Percentiles rank a stretch among this genome's conserved stretches.
Conservation (phyloP, 2,113 vertebrate genomes). For the Melanotaenia duboulayi region DNA sequence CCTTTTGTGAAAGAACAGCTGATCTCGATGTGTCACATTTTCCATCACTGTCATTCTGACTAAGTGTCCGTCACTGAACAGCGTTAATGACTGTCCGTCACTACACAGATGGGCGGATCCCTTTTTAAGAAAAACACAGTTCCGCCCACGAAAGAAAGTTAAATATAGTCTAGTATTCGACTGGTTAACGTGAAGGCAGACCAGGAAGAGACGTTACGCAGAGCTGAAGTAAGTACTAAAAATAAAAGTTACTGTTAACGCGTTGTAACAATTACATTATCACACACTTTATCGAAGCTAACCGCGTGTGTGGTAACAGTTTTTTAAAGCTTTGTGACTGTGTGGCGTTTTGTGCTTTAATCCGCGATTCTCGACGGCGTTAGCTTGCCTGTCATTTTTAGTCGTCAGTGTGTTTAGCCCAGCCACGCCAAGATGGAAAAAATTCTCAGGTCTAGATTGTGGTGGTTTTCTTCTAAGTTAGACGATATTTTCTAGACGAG, state of each 20-base stretch:
- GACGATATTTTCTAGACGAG: background rate
- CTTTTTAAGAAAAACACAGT: slow-evolving; percentile 64
- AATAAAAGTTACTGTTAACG: background rate
- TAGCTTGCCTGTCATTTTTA: slow-evolving; percentile 10
- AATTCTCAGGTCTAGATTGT: background rate
- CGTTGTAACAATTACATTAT: fast-evolving
- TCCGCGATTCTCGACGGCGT: background rate
- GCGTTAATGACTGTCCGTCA: slow-evolving; percentile 4
- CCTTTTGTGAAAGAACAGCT: background rate
- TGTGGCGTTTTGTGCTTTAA: background rate
- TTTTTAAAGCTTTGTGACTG: background rate
- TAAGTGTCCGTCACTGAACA: background rate
- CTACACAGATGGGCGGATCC: slow-evolving; percentile 33
- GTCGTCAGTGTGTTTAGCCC: background rate
- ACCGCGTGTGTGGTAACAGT: background rate
- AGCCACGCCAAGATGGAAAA: background rate
- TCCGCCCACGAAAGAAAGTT: slow-evolving; percentile 52
- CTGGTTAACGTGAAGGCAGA: background rate
- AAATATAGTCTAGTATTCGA: slow-evolving; percentile 9
- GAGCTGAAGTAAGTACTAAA: slow-evolving; percentile 57
- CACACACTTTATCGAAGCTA: background rate
- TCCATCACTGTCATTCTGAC: background rate
- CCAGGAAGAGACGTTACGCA: slow-evolving; percentile 34
- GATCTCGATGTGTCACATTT: background rate
- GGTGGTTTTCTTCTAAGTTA: background rate